Percentiles rank a stretch among this genome's conserved stretches.
phyloP scores from a whole-genome alignment of 2,113 vertebrate genomes.

The Pituophis catenifer region DNA sequence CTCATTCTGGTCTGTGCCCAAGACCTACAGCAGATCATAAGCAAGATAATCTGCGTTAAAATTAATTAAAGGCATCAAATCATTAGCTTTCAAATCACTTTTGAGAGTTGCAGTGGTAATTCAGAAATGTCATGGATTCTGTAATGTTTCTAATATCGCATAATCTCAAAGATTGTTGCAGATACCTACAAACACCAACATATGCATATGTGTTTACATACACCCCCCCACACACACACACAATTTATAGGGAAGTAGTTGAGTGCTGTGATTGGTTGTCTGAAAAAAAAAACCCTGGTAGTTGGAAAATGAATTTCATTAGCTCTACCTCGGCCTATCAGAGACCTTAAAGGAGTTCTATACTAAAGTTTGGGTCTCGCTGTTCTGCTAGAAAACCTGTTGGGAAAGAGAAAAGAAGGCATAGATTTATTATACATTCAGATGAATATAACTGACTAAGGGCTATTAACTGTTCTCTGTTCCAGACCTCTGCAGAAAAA shows the following conservation, averaged over 20 bases:
- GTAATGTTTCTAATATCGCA: neutral
- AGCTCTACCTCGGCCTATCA: neutral
- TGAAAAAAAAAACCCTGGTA: neutral
- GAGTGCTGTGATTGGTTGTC: neutral
- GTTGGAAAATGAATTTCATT: neutral
- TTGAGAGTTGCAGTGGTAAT: neutral
- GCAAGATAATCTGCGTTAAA: neutral
- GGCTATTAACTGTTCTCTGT: neutral
- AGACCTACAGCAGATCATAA: neutral
- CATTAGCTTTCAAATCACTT: neutral
- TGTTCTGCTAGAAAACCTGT: neutral
- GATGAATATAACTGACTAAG: neutral
- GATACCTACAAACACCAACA: neutral
- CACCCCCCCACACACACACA: neutral
- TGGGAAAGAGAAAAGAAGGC: neutral
- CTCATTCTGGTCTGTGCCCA: neutral
- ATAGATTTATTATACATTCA: neutral
- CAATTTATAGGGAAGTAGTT: neutral
- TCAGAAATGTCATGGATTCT: neutral
- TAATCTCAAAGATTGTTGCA: neutral
- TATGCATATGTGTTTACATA: neutral
- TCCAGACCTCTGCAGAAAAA: neutral
- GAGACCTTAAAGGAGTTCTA: neutral
- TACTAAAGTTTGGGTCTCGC: neutral
- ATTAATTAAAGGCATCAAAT: neutral